Evolutionary conservation across 2,888 invertebrate genomes (phyloP).

Genomic region (Pseudococcus longispinus): DNA sequence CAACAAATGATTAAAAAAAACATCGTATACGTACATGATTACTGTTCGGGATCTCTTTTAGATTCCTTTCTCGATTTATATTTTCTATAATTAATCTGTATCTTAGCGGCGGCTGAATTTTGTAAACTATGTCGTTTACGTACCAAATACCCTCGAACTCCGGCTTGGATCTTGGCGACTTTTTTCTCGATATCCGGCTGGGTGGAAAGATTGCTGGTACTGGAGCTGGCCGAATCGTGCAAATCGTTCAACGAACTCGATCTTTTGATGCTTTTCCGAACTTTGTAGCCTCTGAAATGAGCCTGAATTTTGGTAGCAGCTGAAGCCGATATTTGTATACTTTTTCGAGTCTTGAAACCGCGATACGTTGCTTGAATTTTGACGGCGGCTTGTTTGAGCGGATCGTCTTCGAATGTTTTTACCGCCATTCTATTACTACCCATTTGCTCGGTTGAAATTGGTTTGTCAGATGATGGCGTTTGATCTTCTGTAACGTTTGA

Average conservation of each 20-base stretch:
- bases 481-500: conserved; percentile 42
- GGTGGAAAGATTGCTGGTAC: conserved; percentile 32
- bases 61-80: conserved; percentile 51
- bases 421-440: conserved; percentile 52
- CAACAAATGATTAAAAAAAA: neutral
- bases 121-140: conserved; percentile 58
- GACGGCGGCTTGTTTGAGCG: conserved; percentile 64
- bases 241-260: conserved; percentile 54
- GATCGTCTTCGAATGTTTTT: conserved; percentile 49
- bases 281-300: conserved; percentile 67
- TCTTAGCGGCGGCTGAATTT: conserved; percentile 52
- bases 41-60: neutral
- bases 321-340: conserved; percentile 56
- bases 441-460: conserved; percentile 32
- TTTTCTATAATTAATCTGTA: conserved; percentile 53
- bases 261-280: conserved; percentile 58
- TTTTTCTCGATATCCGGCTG: conserved; percentile 38
- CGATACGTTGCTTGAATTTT: conserved; percentile 69
- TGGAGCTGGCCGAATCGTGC: conserved; percentile 36
- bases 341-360: conserved; percentile 64
- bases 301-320: conserved; percentile 65
- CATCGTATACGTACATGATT: conserved; percentile 30
- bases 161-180: conserved; percentile 60
- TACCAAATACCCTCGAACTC: conserved; percentile 60
- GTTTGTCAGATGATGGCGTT: neutral